These are phyloP conservation scores for Alcis repandata DNA, from an alignment of 2,888 invertebrate genomes.

Conservation along the genomic window DNA sequence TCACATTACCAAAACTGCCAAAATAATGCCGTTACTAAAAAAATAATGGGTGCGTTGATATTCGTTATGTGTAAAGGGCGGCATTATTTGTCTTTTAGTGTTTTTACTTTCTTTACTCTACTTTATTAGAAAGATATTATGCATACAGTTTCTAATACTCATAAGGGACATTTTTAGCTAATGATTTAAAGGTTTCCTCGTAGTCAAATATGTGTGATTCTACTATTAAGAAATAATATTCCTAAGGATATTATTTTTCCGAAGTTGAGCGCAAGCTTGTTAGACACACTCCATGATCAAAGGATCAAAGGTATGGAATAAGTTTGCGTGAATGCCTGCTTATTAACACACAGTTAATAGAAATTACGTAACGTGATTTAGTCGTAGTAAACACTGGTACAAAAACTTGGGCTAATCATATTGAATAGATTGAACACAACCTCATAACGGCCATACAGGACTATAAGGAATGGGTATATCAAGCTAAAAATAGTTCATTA, in stretches of 20 bases:
- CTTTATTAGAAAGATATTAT: no score
- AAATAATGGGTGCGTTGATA: no score
- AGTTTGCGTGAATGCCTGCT: conserved; percentile 50
- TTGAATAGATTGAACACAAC: background rate
- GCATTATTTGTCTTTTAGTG: background rate
- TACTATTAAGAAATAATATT: conserved; percentile 1
- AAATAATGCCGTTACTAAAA: no score
- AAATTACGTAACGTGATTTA: conserved; percentile 22
- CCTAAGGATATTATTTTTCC: conserved; percentile 29
- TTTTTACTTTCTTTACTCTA: background rate
- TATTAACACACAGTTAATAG: conserved; percentile 44
- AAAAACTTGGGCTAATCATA: background rate
- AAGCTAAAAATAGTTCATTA: no score
- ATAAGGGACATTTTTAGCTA: no score
- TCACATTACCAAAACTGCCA: no score
- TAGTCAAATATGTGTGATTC: background rate
- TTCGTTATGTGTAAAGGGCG: background rate
- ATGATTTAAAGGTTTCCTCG: no score
- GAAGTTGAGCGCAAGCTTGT: conserved; percentile 45
- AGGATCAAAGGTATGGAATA: conserved; percentile 57
- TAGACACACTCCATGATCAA: conserved; percentile 57
- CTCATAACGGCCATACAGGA: background rate
- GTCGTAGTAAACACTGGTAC: background rate
- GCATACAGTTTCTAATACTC: no score
- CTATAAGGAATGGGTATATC: no score